Evolutionary conservation across 30 jellyfish, hydroid and myxozoan genomes (phyloP).

Genomic region (Cassiopea andromeda): DNA sequence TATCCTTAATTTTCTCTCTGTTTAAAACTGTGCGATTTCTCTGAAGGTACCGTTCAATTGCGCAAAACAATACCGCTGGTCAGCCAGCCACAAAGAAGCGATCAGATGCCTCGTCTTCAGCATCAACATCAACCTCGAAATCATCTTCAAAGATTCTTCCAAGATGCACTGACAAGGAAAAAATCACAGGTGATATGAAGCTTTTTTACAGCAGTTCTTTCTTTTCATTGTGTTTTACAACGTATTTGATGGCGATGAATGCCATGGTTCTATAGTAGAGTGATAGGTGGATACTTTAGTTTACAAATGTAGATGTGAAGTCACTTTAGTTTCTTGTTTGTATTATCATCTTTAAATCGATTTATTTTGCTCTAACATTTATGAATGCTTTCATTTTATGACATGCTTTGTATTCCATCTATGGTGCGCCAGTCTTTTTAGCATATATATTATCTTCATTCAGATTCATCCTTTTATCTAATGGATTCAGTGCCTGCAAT

Average conservation of each 20-base stretch:
- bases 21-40: too few relatives aligned
- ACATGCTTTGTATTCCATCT: too few relatives aligned
- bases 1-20: too few relatives aligned
- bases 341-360: too few relatives aligned
- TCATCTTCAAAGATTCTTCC: not conserved
- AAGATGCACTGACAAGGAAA: slow-evolving; percentile 7
- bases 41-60: slow-evolving; percentile 56
- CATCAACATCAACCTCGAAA: slow-evolving; percentile 44
- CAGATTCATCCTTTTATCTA: slow-evolving; percentile 54
- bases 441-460: not conserved
- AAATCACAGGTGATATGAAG: not conserved
- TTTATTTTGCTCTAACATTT: too few relatives aligned
- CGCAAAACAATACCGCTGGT: slow-evolving; percentile 18
- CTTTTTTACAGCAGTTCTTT: not conserved
- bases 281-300: too few relatives aligned
- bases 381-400: too few relatives aligned
- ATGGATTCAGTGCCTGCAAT: slow-evolving; percentile 64
- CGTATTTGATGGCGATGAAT: too few relatives aligned
- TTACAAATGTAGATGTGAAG: too few relatives aligned
- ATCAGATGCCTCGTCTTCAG: slow-evolving; percentile 57
- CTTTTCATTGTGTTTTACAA: not conserved
- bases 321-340: too few relatives aligned
- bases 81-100: slow-evolving; percentile 70
- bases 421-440: not conserved
- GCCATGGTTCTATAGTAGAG: too few relatives aligned